Base-by-base conservation (phyloP, 2,113 vertebrate genomes). In the Gasterosteus nipponicus region DNA sequence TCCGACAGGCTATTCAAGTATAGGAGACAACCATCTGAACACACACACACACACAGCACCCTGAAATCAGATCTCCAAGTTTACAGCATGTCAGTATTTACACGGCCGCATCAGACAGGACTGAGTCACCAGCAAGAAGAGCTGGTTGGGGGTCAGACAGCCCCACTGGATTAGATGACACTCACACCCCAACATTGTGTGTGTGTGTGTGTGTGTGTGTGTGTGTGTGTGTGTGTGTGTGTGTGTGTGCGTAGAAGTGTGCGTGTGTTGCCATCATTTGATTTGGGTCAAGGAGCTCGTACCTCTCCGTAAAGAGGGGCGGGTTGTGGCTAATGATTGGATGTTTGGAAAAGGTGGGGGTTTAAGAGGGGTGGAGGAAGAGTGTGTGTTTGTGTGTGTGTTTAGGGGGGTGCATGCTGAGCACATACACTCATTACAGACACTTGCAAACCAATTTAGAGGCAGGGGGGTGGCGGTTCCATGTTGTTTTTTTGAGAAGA, bases 1-100 rank as follows among this genome's bases (percentile, higher is more conserved):
- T 49, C 51, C 2, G 33, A 75, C 77, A 63, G 49, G 75, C 71
- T 69, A 51, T 14, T 22, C 29, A 54, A 42, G 44, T 42, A 46
- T 11, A 35, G 56, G 61, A 66, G 31, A 64, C 68, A 31, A 63
- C 39, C 51, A 49, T 61, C 71, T 61, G 63, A 60, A 63, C 26
- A 15, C 64, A 69, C 35, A 65, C 51, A 70, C 81, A 77, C 74
- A 81, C 8, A 73, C 62, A 69, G 57, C 59, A 51, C 58, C 9
- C 46, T 85, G 91, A 92, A 93, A 92, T 90, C 53, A 87, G 87
- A 91, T 89, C 86, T 74, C 73, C 84, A 77, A 85, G 85, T 93
- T 92, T 91, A 92, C 90, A 92, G 84, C 90, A 89, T 86, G 91
- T 91, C 89, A 90, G 89, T 89, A 86, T 92, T 92, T 93, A 88